Evolutionary conservation across 2,888 invertebrate species (phyloP).

Genomic region (Sinelater perroti): DNA sequence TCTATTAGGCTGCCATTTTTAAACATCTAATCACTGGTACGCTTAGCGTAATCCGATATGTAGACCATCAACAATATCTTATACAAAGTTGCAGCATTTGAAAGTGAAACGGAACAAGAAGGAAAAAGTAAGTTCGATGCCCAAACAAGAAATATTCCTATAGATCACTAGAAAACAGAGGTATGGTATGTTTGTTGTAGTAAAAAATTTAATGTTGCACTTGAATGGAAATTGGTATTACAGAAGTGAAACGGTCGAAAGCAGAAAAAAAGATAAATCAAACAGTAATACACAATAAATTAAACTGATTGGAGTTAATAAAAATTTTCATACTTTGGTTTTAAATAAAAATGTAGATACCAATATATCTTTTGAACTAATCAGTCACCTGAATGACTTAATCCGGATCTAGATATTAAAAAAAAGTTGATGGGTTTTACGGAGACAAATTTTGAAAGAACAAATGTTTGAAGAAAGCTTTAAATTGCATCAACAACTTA

Average conservation of each 20-base stretch:
- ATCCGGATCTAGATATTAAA: not conserved
- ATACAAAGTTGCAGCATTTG: constrained; percentile 82
- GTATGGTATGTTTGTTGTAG: constrained; percentile 49
- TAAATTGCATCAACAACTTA: constrained; percentile 33
- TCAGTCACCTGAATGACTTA: no score
- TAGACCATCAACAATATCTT: constrained; percentile 79
- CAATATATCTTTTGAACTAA: not conserved
- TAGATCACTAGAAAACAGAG: constrained; percentile 84
- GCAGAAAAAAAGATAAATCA: not conserved
- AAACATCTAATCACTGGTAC: constrained; percentile 81
- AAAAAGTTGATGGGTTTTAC: not conserved
- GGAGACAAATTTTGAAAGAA: constrained; percentile 41
- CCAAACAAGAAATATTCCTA: constrained; percentile 72
- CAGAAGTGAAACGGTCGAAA: constrained; percentile 79
- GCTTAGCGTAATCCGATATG: constrained; percentile 78
- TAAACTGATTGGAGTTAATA: not conserved
- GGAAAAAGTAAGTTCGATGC: constrained; percentile 73
- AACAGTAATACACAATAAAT: not conserved
- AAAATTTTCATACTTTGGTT: not conserved
- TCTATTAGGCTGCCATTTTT: constrained; percentile 83
- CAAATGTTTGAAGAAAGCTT: constrained; percentile 51
- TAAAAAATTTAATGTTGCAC: not conserved
- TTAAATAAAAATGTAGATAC: not conserved
- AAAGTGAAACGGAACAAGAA: constrained; percentile 79
- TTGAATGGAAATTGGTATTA: constrained; percentile 77